phyloP scores from a whole-genome alignment of 2,888 invertebrate species.

The Lasioglossum calceatum region DNA sequence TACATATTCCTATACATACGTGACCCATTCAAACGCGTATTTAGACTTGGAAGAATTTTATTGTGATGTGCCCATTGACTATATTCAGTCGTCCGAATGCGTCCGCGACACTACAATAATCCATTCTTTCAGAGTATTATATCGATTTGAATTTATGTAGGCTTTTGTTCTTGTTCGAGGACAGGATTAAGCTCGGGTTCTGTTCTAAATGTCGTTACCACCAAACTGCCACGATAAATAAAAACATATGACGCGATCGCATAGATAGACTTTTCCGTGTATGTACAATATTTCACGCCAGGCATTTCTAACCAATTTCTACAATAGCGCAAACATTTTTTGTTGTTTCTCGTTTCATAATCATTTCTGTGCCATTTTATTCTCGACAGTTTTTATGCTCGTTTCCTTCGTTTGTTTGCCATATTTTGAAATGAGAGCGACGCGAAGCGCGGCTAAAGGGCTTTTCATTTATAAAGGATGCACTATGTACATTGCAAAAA shows the following conservation, averaged over 20 bases:
- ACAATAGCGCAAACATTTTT: neutral
- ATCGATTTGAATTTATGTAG: slow-evolving; percentile 39
- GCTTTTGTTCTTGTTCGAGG: slow-evolving; percentile 1
- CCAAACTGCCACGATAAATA: neutral
- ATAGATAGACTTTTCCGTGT: neutral
- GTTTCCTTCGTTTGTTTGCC: too few species aligned
- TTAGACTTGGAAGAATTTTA: slow-evolving; percentile 1
- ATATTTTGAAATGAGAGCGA: neutral
- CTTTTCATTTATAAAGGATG: neutral
- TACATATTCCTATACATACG: too few species aligned
- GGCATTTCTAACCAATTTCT: neutral
- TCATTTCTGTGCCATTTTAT: neutral
- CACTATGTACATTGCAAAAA: neutral
- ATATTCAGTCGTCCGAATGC: neutral
- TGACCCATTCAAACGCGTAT: neutral
- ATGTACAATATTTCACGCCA: neutral
- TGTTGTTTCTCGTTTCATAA: neutral
- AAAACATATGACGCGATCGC: neutral
- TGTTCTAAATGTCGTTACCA: slow-evolving; percentile 19
- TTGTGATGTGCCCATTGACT: neutral
- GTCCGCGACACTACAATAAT: neutral
- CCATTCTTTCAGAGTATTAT: slow-evolving; percentile 15
- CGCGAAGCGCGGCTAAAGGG: neutral
- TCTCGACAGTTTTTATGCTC: neutral
- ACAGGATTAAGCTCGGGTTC: slow-evolving; percentile 13